Base-by-base conservation (phyloP, 2,888 invertebrate species). In the Clanis bilineata region DNA sequence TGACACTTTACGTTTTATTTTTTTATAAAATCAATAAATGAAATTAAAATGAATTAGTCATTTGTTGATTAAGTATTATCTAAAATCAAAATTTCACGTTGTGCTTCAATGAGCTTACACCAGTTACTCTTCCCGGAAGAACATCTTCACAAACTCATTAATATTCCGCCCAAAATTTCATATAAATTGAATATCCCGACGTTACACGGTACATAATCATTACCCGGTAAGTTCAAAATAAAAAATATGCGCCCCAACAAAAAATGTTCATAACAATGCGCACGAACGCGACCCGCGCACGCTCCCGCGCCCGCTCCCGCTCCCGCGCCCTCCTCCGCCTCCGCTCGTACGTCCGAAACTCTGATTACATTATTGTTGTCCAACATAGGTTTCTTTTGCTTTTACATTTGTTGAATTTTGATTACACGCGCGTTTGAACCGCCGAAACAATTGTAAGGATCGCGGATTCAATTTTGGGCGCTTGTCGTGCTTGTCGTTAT, bases 191-290 rank as follows among this genome's bases (percentile, higher is more conserved):
- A 68, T 64, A 58, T 82, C 78, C 75, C 10, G 57, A 54, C 78
- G 55, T 73, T 84, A 80, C 77, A 43, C 57, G 55, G 70, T 76
- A 79, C 82, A 82, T 73, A 78, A 81, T 85, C 78, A 84, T 84
- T 83, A 81, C 82, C 76, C 82, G 76, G 86, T 81, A 79, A 82
- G 79, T 77, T 71, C 79, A 76, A 80, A 83, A 79, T 84, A 85
- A 83, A 84, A 85, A 6, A 83, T 83, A 83, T 81, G 68, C 63
- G 75, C 73, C 68, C 71, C 72, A 76, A 79, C 77, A 83, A 85
- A 84, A 85, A 80, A 77, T 73, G 76, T 81, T 79, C 82, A 79
- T 78, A 82, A 84, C 80, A 77, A 73, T 77, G 79, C 76, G 77
- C 88, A 85, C 86, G 88, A 86, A 77, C 70, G 74, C 63, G 59